These are phyloP conservation scores for Embiotoca jacksoni DNA, from an alignment of 2,113 vertebrate genomes.

Conservation along the genomic window DNA sequence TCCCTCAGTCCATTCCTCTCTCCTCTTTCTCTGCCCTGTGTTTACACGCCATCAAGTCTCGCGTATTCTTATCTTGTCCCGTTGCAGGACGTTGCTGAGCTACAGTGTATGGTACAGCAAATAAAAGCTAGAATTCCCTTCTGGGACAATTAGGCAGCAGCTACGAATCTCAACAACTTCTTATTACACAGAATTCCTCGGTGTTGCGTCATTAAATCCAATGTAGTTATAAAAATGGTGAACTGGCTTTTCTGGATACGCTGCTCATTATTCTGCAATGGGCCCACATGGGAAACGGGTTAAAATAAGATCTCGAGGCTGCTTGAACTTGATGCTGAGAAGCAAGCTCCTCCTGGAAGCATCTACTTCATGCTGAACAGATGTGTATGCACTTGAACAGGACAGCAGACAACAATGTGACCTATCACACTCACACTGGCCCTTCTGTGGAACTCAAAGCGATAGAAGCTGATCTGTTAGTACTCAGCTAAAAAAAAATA, in stretches of 20 bases:
- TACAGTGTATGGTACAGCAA: constrained; percentile 21
- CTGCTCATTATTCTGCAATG: constrained; percentile 26
- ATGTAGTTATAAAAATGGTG: constrained; percentile 13
- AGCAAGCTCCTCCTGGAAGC: constrained; percentile 6
- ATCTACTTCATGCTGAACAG: constrained; percentile 27
- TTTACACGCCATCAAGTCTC: constrained; percentile 42
- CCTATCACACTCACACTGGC: constrained; percentile 21
- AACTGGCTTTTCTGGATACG: constrained; percentile 19
- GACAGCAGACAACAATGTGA: constrained; percentile 20
- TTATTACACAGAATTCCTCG: constrained; percentile 33
- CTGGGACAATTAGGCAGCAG: constrained; percentile 39
- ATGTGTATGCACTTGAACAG: constrained; percentile 30
- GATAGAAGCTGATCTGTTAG: neutral
- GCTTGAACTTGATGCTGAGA: constrained; percentile 6
- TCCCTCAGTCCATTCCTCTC: constrained; percentile 4
- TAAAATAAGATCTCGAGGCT: constrained; percentile 13
- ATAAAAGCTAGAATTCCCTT: constrained; percentile 48
- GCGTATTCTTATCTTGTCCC: constrained; percentile 23
- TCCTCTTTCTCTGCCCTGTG: constrained; percentile 4
- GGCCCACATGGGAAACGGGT: constrained; percentile 3
- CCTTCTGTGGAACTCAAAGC: constrained; percentile 8
- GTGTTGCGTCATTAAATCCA: constrained; percentile 52
- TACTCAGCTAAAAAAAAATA: neutral
- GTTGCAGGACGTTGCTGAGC: constrained; percentile 35
- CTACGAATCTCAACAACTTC: constrained; percentile 31